Evolutionary conservation across 2,113 vertebrate genomes (phyloP).

Genomic region (Monarcha castaneiventris): DNA sequence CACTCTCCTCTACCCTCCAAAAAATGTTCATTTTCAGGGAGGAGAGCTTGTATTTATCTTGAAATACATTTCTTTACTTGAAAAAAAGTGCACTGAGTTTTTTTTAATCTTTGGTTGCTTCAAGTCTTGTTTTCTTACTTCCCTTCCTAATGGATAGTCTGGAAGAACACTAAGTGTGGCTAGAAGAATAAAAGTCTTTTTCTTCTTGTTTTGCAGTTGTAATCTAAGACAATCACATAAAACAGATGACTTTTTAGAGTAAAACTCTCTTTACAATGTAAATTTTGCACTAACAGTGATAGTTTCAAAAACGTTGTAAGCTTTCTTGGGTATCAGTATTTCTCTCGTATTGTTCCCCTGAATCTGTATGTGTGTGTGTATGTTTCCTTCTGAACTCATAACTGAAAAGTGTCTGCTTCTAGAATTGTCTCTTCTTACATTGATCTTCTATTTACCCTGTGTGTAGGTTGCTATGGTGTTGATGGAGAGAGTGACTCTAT

Average conservation of each 20-base stretch:
- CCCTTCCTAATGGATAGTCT: background rate
- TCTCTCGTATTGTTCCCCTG: background rate
- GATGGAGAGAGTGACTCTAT: conserved; percentile 98
- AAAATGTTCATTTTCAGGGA: background rate
- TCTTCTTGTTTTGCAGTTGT: background rate
- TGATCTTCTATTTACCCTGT: background rate
- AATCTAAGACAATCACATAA: background rate
- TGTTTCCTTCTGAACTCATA: background rate
- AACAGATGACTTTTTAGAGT: background rate
- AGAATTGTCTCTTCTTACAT: background rate
- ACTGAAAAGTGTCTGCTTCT: background rate
- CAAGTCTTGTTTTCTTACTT: background rate
- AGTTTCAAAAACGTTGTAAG: background rate
- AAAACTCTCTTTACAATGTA: background rate
- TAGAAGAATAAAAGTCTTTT: background rate
- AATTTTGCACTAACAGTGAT: background rate
- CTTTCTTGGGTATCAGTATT: background rate
- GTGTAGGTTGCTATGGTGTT: conserved; percentile 95
- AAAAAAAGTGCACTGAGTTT: background rate
- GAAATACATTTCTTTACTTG: background rate
- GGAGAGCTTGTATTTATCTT: background rate
- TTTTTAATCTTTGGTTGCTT: background rate
- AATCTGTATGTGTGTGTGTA: fast-evolving
- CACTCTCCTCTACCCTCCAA: too few species aligned
- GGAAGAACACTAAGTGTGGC: background rate